Conservation (phyloP, 2,113 vertebrate genomes). For the Mugil cephalus region DNA sequence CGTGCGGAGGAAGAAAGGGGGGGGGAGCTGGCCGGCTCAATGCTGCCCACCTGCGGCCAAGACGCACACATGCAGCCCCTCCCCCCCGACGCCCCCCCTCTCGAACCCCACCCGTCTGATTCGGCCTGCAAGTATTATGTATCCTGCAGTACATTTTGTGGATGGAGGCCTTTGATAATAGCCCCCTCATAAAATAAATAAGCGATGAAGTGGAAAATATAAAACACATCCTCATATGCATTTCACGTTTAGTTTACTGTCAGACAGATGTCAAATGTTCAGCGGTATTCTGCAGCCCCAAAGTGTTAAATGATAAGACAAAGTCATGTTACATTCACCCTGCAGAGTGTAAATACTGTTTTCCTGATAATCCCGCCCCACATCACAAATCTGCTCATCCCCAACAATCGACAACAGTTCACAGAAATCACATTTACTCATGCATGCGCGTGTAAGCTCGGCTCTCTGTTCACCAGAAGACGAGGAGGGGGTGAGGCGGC, state of each 20-base stretch:
- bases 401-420: not conserved
- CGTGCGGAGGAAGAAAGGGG: constrained; percentile 21
- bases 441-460: constrained; percentile 35
- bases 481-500: constrained; percentile 1
- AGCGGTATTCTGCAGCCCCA: constrained; percentile 40
- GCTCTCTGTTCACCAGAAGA: not conserved
- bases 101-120: not conserved
- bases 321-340: constrained; percentile 57
- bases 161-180: too few species aligned
- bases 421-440: constrained; percentile 14
- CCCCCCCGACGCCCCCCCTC: not conserved
- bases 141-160: too few species aligned
- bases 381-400: constrained; percentile 28
- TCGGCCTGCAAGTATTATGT: not conserved
- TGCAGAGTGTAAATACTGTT: constrained; percentile 27
- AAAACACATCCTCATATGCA: constrained; percentile 32
- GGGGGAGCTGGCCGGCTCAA: constrained; percentile 55
- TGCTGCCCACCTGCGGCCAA: constrained; percentile 73
- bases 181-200: not conserved
- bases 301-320: constrained; percentile 48
- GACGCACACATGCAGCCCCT: constrained; percentile 31
- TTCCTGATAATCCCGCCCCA: constrained; percentile 30
- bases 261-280: constrained; percentile 60
- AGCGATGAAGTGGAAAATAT: not conserved
- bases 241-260: constrained; percentile 66